Base-by-base conservation (phyloP, 2,797 vertebrate genomes). In the Manis pentadactyla region DNA sequence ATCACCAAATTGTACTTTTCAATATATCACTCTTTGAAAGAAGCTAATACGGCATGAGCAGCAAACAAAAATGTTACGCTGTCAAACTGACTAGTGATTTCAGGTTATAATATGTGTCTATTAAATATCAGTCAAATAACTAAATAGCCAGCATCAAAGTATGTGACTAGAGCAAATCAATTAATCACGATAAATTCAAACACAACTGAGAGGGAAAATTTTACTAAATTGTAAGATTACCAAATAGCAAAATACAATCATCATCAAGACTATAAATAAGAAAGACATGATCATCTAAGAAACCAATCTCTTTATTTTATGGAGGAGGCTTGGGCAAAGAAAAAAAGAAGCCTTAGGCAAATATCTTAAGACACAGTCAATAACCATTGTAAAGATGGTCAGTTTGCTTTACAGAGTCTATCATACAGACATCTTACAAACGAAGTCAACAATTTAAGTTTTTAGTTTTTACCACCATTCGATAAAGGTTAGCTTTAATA, bases 231-330 rank as follows among this genome's bases (percentile, higher is more conserved):
- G 2, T 25, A 90, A 90, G 55, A 57, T 88, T 78, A 86, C 57
- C 90, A 63, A 96, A 93, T 17, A 75, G 69, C 73, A 90, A 90
- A 96, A 86, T 14, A 7, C 14, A 79, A 59, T 8, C 88, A 93
- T 78, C 87, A 86, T 68, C 79, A 77, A 88, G 39, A 73, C 34
- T 46, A 51, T 42, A 31, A 5, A 46, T 25, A n/a, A n/a, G 17
- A 15, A 12, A 34, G 49, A 87, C 1, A 51, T 59, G 73, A 53
- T 34, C 7, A 53, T 82, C 92, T 68, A 31, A 31, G 25, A 88
- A 73, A 55, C 15, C 19, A 46, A 88, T 73, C 64, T 96, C 63
- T 63, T 21, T 31, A 1, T 59, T 59, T 75, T 17, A 53, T 63
- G 23, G 61, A 90, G 68, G 73, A 55, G 68, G 18, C 13, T 29